Conservation (phyloP, 2,113 vertebrate genomes). For the Salvelinus fontinalis region DNA sequence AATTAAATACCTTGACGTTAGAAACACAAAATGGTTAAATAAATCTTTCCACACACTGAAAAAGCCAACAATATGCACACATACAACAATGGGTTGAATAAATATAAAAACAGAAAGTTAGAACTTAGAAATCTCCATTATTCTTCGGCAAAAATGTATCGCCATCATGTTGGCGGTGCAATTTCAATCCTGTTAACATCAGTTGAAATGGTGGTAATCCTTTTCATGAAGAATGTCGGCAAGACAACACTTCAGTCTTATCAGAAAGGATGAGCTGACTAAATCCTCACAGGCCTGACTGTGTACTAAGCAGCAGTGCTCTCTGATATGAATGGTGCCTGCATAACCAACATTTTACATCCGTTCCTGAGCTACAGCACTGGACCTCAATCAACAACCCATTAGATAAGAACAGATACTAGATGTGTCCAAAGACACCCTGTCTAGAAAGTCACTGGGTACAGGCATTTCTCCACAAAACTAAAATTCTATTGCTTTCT, state of each 20-base stretch:
- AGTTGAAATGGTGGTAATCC: neutral
- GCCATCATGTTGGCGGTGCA: neutral
- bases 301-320: neutral
- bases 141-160: neutral
- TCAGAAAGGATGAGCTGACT: neutral
- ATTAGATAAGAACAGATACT: neutral
- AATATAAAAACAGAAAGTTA: neutral
- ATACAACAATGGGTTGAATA: neutral
- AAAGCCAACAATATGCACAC: neutral
- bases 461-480: too few relatives aligned
- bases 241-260: neutral
- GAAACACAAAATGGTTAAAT: neutral
- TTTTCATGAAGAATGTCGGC: neutral
- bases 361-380: neutral
- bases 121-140: neutral
- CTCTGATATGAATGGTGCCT: neutral
- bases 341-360: neutral
- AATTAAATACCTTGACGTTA: neutral
- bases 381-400: neutral
- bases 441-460: too few relatives aligned
- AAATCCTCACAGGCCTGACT: neutral
- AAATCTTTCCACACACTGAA: neutral
- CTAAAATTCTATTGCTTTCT: too few relatives aligned
- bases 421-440: too few relatives aligned
- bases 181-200: neutral